Base-by-base conservation (phyloP, 2,888 invertebrate species). In the Hedychridium roseum region DNA sequence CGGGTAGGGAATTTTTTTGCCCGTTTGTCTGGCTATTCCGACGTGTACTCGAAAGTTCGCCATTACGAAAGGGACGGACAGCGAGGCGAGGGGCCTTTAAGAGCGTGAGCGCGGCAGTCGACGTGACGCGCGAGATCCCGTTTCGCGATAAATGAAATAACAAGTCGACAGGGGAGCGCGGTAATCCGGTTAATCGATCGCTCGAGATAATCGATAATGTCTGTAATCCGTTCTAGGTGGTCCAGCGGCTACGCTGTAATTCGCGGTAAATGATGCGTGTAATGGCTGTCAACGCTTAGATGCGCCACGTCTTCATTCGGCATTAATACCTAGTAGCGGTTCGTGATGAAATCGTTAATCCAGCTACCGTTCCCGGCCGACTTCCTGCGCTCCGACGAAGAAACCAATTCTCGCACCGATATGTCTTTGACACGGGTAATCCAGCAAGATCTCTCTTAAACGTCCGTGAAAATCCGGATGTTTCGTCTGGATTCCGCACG, bases 111-210 rank as follows among this genome's bases (percentile, higher is more conserved):
- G n/a, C 17, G 54, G 40, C 38, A 39, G 56, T 45, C 54, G 54
- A 49, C 43, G 49, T 55, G 49, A 51, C 54, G 38, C 44, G 57
- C 43, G 54, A 74, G 72, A 75, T 75, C 67, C 66, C 70, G 68
- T 72, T 74, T 70, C 60, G 64, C 68, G 75, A 75, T 76, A 74
- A 73, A 73, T 68, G 71, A 74, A 76, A 75, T 73, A 74, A 71
- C 74, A 74, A 70, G 69, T 63, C 64, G 58, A 61, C 54, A 47
- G 50, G 57, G 49, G 57, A 51, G 59, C 65, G 53, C 50, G 68
- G 68, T 74, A 74, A 77, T 77, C 76, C 71, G 66, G 73, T 72
- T 76, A 76, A 75, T 77, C 76, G 72, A 75, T 76, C 73, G 73
- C 57, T 50, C 59, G 66, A 71, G 76, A 74, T 76, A 76, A 76